phyloP scores from a whole-genome alignment of 2,113 vertebrate genomes.

The Struthio camelus region DNA sequence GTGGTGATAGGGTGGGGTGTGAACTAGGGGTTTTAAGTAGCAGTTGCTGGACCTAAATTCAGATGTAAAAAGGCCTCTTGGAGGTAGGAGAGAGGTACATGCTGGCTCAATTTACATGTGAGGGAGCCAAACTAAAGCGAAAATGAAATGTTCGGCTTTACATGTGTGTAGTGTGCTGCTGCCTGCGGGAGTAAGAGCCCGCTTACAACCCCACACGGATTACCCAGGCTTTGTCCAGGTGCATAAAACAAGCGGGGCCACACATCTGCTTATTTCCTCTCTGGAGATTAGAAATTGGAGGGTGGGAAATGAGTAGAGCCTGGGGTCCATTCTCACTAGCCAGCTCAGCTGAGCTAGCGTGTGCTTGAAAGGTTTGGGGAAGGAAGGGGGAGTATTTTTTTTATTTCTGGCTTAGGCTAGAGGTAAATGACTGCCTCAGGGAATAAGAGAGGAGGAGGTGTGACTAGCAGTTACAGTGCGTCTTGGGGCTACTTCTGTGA shows the following conservation, averaged over 20 bases:
- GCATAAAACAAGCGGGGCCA: constrained; percentile 43
- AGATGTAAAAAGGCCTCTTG: not conserved
- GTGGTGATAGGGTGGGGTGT: not conserved
- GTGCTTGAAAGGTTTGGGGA: not conserved
- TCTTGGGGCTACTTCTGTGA: not conserved
- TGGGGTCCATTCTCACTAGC: not conserved
- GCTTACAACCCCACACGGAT: not conserved
- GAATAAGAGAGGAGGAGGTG: constrained; percentile 32
- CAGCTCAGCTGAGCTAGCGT: constrained; percentile 26
- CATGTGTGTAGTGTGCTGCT: not conserved
- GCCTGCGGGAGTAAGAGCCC: constrained; percentile 30
- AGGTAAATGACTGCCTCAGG: constrained; percentile 6
- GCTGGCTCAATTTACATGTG: not conserved
- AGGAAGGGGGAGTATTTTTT: constrained; percentile 38
- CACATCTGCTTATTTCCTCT: constrained; percentile 54
- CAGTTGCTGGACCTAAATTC: not conserved
- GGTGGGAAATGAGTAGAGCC: constrained; percentile 42
- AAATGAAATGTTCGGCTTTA: not conserved
- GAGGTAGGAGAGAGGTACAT: not conserved
- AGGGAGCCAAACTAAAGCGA: not conserved
- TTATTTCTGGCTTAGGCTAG: constrained; percentile 36
- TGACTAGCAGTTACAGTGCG: constrained; percentile 26
- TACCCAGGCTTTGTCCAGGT: constrained; percentile 51
- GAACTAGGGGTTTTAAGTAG: not conserved
- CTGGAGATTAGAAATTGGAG: constrained; percentile 26